Base-by-base conservation (phyloP, 2,113 vertebrate genomes). In the Cyrtonyx montezumae region DNA sequence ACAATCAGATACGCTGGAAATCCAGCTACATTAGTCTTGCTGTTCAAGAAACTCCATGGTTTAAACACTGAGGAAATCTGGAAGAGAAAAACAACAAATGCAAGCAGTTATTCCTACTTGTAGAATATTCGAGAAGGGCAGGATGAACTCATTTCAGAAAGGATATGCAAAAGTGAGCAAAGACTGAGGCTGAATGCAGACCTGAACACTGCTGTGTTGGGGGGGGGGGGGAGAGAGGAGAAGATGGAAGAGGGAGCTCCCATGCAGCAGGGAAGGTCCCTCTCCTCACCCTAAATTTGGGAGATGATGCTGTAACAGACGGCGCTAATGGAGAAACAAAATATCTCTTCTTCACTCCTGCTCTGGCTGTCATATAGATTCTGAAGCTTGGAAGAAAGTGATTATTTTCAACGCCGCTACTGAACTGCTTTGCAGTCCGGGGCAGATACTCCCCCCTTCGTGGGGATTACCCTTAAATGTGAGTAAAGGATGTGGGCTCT, bases 211-310 rank as follows among this genome's bases (percentile, higher is more conserved):
- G 70, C 75, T 73, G 59, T 74, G 67, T 1, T 68, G 37, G 53
- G 12, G 21, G 53, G 89, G 37, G 53, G 12, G 19, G 53, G 89
- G 23, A 21, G 6, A 13, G 13, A 93, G 23, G 6, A 13, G 13
- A 93, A 53, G 70, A 93, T 90, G 85, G 90, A 63, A 95, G 94
- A 93, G 90, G 90, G 87, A 55, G 49, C 25, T 51, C 71, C 91
- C 91, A 67, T 95, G 36, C 67, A 74, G 74, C 66, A 84, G 70
- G 42, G 62, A 75, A 91, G 87, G 67, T 5, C 78, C 40, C 13
- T 87, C 65, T 62, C 63, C 48, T 51, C 66, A 42, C 19, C 21
- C 76, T 37, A 46, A 55, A 37, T 32, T 59, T 21, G 42, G 21
- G 42, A 90, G 32, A 49, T 37, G 26, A 11, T 28, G 9, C 49